Conservation (phyloP, 1,140 invertebrate species). For the Apocrypta bakeri region DNA sequence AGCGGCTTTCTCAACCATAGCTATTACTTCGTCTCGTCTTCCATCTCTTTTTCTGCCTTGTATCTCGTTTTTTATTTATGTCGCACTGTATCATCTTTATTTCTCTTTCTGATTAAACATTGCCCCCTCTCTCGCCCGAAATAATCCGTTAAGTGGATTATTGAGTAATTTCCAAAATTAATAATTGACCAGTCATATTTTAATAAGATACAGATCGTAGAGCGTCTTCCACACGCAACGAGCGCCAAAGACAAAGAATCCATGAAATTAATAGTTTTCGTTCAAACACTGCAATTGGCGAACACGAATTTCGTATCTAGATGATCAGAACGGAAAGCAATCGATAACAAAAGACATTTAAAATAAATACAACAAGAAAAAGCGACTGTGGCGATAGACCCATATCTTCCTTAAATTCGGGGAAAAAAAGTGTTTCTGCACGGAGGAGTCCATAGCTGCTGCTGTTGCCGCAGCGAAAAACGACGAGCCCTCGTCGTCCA, state of each 20-base stretch:
- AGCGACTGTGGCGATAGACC: constrained; percentile 10
- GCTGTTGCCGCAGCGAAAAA: background rate
- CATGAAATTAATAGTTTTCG: too few relatives aligned
- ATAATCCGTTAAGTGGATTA: constrained; percentile 42
- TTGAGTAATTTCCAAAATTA: constrained; percentile 25
- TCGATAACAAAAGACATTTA: background rate
- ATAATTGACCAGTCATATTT: too few relatives aligned
- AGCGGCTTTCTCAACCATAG: constrained; percentile 22
- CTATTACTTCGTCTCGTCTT: background rate
- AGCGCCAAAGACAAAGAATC: too few relatives aligned
- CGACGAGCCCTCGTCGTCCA: background rate
- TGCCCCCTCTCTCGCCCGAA: background rate
- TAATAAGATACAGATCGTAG: too few relatives aligned
- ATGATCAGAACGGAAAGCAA: background rate
- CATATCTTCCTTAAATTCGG: constrained; percentile 12
- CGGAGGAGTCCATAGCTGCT: background rate
- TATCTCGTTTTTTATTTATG: background rate
- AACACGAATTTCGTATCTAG: too few relatives aligned
- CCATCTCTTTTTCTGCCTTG: background rate
- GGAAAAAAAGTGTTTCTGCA: constrained; percentile 20
- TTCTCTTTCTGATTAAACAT: constrained; percentile 5
- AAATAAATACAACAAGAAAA: background rate
- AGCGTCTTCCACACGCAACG: too few relatives aligned
- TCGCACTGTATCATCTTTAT: constrained; percentile 25
- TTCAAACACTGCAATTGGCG: too few relatives aligned